Base-by-base conservation (phyloP, 2,797 vertebrate genomes). In the Peromyscus attwateri region DNA sequence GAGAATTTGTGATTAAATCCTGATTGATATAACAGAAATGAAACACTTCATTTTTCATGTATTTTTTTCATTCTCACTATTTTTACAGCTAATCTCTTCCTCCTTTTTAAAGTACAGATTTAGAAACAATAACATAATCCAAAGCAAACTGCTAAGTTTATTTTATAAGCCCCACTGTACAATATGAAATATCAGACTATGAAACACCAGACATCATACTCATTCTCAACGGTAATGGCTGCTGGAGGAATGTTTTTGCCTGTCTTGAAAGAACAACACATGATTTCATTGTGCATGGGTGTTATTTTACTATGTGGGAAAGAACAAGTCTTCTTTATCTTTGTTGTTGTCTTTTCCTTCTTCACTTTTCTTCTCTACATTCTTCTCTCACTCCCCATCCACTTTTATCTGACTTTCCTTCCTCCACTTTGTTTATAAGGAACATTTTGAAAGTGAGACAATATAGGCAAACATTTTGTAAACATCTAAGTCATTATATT, bases 131-230 rank as follows among this genome's bases (percentile, higher is more conserved):
- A 94, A 90, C 87, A 70, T 68, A 94, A 66, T 83, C 40, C 83
- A 95, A 94, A 96, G 21, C 49, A 94, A 94, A 91, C 49, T 91
- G 60, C 70, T 87, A 92, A 96, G 73, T 83, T 71, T 76, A 92
- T 92, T 97, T 96, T 93, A 83, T 80, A 95, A 90, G 27, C 21
- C 93, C 96, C 76, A 84, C 2, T 57, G 80, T 81, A 90, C 57
- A 60, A 71, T 70, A 94, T 94, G 75, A 95, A 96, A 89, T 90
- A 71, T 43, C 68, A 95, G 31, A 88, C 52, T 79, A 94, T 94
- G 79, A 95, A 97, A 89, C 84, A 71, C 49, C 68, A 92, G 87
- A 70, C 40, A 55, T 16, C 46, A 21, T 91, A 27, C 29, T 14
- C 29, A 19, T 76, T 92, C 71, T 95, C 94, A 95, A 43, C 57